These are phyloP conservation scores for Aphis gossypii DNA, from an alignment of 1,140 invertebrate genomes.

Conservation along the genomic window DNA sequence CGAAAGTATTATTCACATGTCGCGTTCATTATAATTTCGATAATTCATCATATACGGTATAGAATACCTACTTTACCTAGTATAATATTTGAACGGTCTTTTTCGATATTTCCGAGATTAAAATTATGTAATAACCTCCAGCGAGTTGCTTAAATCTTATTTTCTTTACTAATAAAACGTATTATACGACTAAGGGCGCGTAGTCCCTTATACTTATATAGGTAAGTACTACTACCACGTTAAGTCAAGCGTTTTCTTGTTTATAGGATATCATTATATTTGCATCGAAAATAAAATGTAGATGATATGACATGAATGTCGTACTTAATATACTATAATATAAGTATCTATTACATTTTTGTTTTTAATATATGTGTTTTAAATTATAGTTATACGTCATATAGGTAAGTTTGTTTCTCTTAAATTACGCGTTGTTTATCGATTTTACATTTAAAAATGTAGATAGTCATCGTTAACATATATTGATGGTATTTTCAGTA, in stretches of 20 bases:
- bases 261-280: neutral
- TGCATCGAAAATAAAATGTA: neutral
- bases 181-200: neutral
- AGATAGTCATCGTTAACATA: neutral
- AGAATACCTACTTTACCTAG: too few species aligned
- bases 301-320: neutral
- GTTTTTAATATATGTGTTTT: neutral
- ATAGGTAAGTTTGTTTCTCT: neutral
- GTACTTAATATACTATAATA: neutral
- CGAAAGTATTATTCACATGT: neutral
- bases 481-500: neutral
- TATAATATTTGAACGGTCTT: neutral
- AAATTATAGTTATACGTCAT: neutral
- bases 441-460: constrained; percentile 8
- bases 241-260: neutral
- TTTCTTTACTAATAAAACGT: neutral
- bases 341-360: neutral
- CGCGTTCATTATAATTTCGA: neutral
- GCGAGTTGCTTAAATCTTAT: neutral
- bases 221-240: neutral
- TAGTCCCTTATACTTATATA: neutral
- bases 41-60: neutral
- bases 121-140: neutral
- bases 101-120: neutral
- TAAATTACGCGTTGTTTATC: neutral